Conservation (phyloP, 2,888 invertebrate species). For the Antheraea assamensis region DNA sequence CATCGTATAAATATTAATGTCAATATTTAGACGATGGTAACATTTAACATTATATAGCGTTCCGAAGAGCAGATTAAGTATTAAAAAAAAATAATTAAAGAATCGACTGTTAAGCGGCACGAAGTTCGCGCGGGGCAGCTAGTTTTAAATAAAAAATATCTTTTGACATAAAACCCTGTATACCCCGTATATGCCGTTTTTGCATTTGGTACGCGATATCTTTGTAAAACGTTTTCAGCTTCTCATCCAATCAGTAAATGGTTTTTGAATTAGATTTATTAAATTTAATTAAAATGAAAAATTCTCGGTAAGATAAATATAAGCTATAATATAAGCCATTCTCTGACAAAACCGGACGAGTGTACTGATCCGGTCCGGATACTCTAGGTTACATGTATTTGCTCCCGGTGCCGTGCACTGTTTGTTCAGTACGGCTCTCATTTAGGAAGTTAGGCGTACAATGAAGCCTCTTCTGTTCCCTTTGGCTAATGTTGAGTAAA, state of each 20-base stretch:
- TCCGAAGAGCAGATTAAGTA: no score
- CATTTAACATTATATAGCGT: no score
- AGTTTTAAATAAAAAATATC: no score
- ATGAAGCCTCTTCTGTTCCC: conserved; percentile 12
- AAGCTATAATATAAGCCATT: conserved; percentile 64
- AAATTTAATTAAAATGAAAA: background rate
- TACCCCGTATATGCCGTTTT: no score
- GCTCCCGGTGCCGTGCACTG: conserved; percentile 14
- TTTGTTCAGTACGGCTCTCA: conserved; percentile 11
- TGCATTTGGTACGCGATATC: no score
- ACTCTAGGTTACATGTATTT: conserved; percentile 15
- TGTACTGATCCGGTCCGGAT: conserved; percentile 36
- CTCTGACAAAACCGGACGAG: conserved; percentile 42
- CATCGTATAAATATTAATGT: no score
- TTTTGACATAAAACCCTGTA: no score
- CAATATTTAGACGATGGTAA: no score
- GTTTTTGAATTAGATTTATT: background rate
- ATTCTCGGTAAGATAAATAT: conserved; percentile 54
- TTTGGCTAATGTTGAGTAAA: conserved; percentile 12
- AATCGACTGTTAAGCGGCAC: no score
- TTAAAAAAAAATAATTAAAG: no score
- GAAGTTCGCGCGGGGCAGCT: no score
- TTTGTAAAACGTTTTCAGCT: background rate
- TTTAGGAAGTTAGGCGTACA: conserved; percentile 14
- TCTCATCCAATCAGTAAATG: background rate